A percentile compares a stretch with the other conserved stretches of the same genome.
Evolutionary conservation across 2,113 vertebrate species (phyloP).

Genomic region (Phodopus roborovskii): DNA sequence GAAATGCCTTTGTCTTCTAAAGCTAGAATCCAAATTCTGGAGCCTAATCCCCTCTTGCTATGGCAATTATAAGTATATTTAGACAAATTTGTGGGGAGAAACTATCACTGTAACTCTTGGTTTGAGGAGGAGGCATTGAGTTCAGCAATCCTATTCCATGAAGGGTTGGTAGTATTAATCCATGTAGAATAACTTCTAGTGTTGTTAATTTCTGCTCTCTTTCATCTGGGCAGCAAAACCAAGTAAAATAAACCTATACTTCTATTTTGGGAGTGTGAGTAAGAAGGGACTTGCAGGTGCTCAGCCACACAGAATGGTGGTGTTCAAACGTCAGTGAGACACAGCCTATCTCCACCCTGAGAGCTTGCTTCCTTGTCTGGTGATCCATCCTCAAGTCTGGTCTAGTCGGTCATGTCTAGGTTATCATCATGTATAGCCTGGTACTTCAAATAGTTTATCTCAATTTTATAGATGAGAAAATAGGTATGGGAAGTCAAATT

Average conservation of each 20-base stretch:
- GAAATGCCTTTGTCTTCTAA: slow-evolving; percentile 16
- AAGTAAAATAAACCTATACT: background rate
- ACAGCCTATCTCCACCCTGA: background rate
- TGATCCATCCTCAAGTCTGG: background rate
- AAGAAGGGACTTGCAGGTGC: background rate
- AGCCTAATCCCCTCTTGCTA: background rate
- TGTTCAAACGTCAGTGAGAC: background rate
- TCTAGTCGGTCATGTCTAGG: background rate
- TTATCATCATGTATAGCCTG: background rate
- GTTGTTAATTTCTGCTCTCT: background rate
- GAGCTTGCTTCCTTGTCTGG: background rate
- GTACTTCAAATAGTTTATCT: background rate
- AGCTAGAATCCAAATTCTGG: slow-evolving; percentile 20
- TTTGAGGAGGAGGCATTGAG: background rate
- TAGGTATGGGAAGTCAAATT: background rate
- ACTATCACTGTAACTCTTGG: background rate
- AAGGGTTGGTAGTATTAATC: background rate
- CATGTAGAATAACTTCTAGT: background rate
- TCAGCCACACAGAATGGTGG: background rate
- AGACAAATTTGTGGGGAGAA: background rate
- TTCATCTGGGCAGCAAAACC: slow-evolving; percentile 1
- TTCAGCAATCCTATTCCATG: background rate
- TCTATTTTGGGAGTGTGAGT: background rate
- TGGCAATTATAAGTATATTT: background rate
- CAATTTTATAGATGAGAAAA: background rate